phyloP scores from a whole-genome alignment of 2,113 vertebrate species.

The Ramphastos sulfuratus region DNA sequence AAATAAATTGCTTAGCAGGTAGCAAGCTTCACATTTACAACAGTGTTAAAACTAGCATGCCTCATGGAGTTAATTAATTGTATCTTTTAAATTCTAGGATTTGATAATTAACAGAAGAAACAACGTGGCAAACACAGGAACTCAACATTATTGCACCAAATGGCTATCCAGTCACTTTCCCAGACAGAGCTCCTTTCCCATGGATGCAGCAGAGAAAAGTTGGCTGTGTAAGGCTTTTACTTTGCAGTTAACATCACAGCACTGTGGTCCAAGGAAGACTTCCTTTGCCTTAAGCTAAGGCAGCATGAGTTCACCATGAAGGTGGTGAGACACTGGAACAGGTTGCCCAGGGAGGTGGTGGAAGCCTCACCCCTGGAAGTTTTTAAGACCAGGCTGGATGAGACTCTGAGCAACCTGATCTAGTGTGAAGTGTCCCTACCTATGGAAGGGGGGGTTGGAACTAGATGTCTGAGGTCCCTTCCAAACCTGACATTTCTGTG shows the following conservation, averaged over 20 bases:
- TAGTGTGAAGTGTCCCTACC: too few relatives aligned
- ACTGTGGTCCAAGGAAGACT: not conserved
- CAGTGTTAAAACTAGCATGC: not conserved
- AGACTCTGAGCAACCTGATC: too few relatives aligned
- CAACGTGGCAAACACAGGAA: not conserved
- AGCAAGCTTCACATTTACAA: not conserved
- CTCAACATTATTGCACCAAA: not conserved
- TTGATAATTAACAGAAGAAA: not conserved
- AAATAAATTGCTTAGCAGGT: not conserved
- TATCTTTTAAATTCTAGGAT: not conserved
- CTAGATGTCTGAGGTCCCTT: too few relatives aligned
- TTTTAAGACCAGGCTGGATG: too few relatives aligned
- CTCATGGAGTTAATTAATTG: too few relatives aligned
- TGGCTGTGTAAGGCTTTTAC: not conserved
- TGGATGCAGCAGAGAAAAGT: not conserved
- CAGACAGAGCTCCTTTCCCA: fast-evolving
- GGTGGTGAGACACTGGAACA: too few relatives aligned
- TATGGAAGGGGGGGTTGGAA: too few relatives aligned
- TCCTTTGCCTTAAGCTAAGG: not conserved
- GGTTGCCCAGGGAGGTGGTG: too few relatives aligned
- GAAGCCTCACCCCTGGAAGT: too few relatives aligned
- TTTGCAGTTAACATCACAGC: not conserved
- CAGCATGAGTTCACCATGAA: not conserved
- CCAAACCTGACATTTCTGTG: too few relatives aligned
- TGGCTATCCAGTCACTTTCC: not conserved